A percentile compares a stretch with the other conserved stretches of the same genome.
phyloP scores from a whole-genome alignment of 1,140 invertebrate species.

The Drosophila auraria region DNA sequence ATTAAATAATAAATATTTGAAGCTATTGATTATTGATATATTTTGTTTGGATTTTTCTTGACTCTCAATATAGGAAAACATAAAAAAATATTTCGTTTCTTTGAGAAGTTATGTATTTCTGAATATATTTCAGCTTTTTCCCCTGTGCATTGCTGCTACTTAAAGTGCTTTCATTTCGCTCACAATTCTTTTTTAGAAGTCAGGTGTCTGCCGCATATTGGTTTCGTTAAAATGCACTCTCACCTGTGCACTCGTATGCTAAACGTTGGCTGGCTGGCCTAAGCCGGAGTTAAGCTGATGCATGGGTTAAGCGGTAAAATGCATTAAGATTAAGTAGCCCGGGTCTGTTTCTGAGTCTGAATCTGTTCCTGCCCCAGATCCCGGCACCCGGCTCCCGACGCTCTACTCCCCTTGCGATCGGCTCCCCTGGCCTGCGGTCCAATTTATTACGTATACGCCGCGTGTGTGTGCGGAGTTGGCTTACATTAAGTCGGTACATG shows the following conservation, averaged over 20 bases:
- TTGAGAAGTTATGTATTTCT: background rate
- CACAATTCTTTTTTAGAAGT: constrained; percentile 53
- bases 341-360: constrained; percentile 42
- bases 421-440: constrained; percentile 4
- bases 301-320: constrained; percentile 80
- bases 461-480: constrained; percentile 30
- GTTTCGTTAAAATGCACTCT: constrained; percentile 74
- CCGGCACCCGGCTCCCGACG: constrained; percentile 11
- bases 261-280: constrained; percentile 47
- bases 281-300: constrained; percentile 75
- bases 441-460: constrained; percentile 60
- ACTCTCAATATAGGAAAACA: background rate
- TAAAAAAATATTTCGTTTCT: too few species aligned
- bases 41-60: background rate
- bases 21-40: too few species aligned
- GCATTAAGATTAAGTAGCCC: constrained; percentile 80
- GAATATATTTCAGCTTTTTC: background rate
- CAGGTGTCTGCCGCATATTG: constrained; percentile 80
- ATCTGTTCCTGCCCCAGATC: constrained; percentile 37
- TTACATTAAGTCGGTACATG: constrained; percentile 42
- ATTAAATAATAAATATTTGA: background rate
- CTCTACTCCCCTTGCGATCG: constrained; percentile 9
- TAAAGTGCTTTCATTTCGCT: constrained; percentile 34
- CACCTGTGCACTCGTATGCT: constrained; percentile 53
- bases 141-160: background rate